phyloP scores from a whole-genome alignment of 2,113 vertebrate genomes.

The Spea bombifrons region DNA sequence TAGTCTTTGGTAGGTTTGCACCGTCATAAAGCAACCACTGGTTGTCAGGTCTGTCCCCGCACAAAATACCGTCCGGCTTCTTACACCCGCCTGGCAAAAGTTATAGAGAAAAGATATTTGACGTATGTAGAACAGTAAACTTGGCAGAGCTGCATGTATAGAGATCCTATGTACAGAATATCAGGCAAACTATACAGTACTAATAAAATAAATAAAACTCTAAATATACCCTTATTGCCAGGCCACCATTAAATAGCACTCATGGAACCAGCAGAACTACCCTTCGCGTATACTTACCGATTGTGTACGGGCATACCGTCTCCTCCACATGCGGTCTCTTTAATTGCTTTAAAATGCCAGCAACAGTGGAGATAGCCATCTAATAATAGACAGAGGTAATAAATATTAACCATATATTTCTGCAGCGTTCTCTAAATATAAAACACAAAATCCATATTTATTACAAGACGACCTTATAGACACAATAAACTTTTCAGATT shows the following conservation, averaged over 20 bases:
- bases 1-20: slow-evolving; percentile 77
- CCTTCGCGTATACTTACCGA: slow-evolving; percentile 69
- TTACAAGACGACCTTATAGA: too few relatives aligned
- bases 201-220: too few relatives aligned
- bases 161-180: too few relatives aligned
- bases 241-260: too few relatives aligned
- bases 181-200: too few relatives aligned
- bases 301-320: slow-evolving; percentile 77
- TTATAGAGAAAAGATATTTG: neutral
- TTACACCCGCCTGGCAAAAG: slow-evolving; percentile 65
- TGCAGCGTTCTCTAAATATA: neutral
- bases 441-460: too few relatives aligned
- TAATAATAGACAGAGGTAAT: slow-evolving; percentile 51
- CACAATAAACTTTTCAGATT: too few relatives aligned
- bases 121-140: too few relatives aligned
- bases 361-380: slow-evolving; percentile 93
- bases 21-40: slow-evolving; percentile 90
- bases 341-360: slow-evolving; percentile 91
- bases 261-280: too few relatives aligned
- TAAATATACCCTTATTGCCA: too few relatives aligned
- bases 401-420: neutral
- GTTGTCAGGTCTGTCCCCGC: slow-evolving; percentile 89
- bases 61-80: slow-evolving; percentile 61
- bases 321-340: slow-evolving; percentile 89
- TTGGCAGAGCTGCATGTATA: too few relatives aligned